phyloP scores from a whole-genome alignment of 2,888 invertebrate species.

The Diarsia mendica region DNA sequence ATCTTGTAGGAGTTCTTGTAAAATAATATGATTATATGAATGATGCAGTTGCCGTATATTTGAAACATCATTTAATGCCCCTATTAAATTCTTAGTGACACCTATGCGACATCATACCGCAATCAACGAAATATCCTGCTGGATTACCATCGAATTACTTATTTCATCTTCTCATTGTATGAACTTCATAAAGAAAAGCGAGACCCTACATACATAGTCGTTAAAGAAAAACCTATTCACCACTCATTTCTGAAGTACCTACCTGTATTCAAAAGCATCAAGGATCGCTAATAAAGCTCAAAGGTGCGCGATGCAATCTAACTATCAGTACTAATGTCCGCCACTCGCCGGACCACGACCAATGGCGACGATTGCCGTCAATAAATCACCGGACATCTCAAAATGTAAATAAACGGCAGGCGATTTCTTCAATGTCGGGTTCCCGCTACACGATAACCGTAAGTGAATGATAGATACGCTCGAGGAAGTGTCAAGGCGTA shows the following conservation, averaged over 20 bases:
- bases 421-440: constrained; percentile 39
- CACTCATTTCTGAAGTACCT: constrained; percentile 6
- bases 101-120: background rate
- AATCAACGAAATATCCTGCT: constrained; percentile 20
- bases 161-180: constrained; percentile 21
- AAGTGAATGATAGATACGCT: constrained; percentile 61
- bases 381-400: constrained; percentile 56
- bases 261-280: constrained; percentile 17
- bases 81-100: background rate
- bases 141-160: constrained; percentile 13
- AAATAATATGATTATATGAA: background rate
- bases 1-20: background rate
- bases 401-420: constrained; percentile 51
- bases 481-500: constrained; percentile 71
- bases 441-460: constrained; percentile 58
- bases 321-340: constrained; percentile 38
- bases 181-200: constrained; percentile 25
- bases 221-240: constrained; percentile 22
- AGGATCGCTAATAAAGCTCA: constrained; percentile 41
- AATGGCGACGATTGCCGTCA: constrained; percentile 33
- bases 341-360: constrained; percentile 20
- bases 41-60: background rate
- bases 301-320: constrained; percentile 10
- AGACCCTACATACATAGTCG: constrained; percentile 20
- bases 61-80: background rate